A percentile compares a stretch with the other conserved stretches of the same genome.
Evolutionary conservation across 2,113 vertebrate genomes (phyloP).

Genomic region (Anarhynchus alexandrinus): DNA sequence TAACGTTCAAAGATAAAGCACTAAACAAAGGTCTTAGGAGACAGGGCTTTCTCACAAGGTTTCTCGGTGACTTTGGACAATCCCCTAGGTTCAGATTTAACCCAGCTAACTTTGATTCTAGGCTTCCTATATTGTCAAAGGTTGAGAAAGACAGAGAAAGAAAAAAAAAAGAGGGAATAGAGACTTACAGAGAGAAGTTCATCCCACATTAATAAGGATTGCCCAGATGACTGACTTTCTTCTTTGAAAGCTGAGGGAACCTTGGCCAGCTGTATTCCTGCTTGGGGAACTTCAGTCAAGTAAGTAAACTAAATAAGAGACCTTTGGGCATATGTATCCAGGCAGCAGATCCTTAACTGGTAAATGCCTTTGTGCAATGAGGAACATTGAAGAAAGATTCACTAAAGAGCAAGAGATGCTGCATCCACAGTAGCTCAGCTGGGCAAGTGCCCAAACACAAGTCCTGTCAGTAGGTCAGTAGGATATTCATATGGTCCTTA

Average conservation of each 20-base stretch:
- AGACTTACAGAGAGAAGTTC: not conserved
- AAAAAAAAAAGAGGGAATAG: not conserved
- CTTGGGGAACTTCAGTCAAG: not conserved
- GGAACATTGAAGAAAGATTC: not conserved
- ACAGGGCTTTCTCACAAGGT: not conserved
- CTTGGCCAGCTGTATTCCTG: not conserved
- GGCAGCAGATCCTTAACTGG: not conserved
- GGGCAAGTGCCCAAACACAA: not conserved
- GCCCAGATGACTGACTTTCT: not conserved
- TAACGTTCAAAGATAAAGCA: not conserved
- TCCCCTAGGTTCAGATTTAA: not conserved
- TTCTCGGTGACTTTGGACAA: not conserved
- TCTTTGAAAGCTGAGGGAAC: not conserved
- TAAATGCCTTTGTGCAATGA: not conserved
- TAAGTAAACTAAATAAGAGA: not conserved
- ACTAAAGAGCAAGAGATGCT: not conserved
- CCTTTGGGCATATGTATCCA: not conserved
- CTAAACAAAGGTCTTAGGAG: not conserved
- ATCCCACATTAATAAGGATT: not conserved
- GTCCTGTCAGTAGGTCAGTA: not conserved
- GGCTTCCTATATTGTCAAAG: not conserved
- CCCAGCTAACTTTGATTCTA: not conserved
- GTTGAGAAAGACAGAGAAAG: not conserved
- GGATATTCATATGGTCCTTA: not conserved
- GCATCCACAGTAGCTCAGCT: not conserved